Base-by-base conservation (phyloP, 1,140 invertebrate genomes). In the Zaprionus vittiger region DNA sequence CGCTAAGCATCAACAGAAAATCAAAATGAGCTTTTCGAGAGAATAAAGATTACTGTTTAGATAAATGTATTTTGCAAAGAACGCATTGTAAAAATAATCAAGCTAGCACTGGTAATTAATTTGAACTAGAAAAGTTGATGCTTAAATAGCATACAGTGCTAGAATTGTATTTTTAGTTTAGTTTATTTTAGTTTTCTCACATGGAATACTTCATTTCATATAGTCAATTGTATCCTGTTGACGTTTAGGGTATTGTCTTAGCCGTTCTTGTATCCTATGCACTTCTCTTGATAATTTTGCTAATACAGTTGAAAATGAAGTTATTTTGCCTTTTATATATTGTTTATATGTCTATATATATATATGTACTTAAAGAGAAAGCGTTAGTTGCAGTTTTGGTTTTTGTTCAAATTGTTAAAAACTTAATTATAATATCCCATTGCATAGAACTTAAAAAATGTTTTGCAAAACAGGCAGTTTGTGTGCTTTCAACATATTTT, bases 271-370 rank as follows among this genome's bases (percentile, higher is more conserved):
- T 77, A 59, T 84, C 49, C 47, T 66, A 77, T 77, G 66, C 61
- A 72, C 81, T 59, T 55, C 73, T 79, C 56, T 80, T 69, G 73
- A 55, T 77, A 87, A 87, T 87, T 87, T 87, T 67, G 72, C 84
- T 87, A 87, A 87, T 87, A 87, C 85, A 84, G 69, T 87, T 89
- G 85, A 89, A 84, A 87, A 83, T 81, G 63, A 87, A 81, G 71
- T 81, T 78, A 72, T 82, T 49, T 75, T 34, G 60, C 56, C 65
- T 15, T 80, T 77, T 83, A 54, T 44, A 78, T 65, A 63, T 78
- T 74, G 67, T 65, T 77, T 79, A 68, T 77, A 61, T 65, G 62
- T 67, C 56, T 72, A 75, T 67, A 75, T 82, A 34, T 34, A 11
- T 34, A 47, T 77, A 59, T 75, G 52, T 76, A 87, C 84, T 89